A percentile compares a stretch with the other conserved stretches of the same genome.
These are phyloP conservation scores for Sthenelais limicola DNA, from an alignment of 2,888 invertebrate species.

Conservation along the genomic window DNA sequence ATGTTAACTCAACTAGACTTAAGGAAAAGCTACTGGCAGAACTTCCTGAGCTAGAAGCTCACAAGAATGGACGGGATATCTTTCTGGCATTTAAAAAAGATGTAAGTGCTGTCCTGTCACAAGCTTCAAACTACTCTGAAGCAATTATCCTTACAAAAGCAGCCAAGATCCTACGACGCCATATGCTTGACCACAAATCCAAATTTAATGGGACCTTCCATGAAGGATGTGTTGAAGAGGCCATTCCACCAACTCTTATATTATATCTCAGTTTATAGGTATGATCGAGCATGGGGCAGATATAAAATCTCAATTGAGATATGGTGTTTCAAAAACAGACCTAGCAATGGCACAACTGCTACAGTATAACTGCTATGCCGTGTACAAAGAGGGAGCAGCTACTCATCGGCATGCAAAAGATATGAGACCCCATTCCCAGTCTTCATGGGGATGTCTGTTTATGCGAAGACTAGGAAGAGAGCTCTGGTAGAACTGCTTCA, in stretches of 20 bases:
- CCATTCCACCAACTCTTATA: slow-evolving; percentile 45
- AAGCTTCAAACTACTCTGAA: slow-evolving; percentile 5
- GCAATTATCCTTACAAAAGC: slow-evolving; percentile 13
- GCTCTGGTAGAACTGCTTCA: slow-evolving; percentile 39
- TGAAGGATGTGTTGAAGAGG: slow-evolving; percentile 42
- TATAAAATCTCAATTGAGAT: slow-evolving; percentile 46
- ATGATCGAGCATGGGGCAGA: slow-evolving; percentile 46
- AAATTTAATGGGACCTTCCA: slow-evolving; percentile 44
- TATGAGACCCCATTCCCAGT: slow-evolving; percentile 47
- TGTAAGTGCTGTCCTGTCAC: slow-evolving; percentile 2
- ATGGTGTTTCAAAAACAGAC: slow-evolving; percentile 43
- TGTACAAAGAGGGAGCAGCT: slow-evolving; percentile 38
- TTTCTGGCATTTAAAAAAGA: slow-evolving; percentile 11
- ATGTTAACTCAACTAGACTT: slow-evolving; percentile 19
- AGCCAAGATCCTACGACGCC: too few relatives aligned
- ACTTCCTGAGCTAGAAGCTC: slow-evolving; percentile 6
- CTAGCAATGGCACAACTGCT: slow-evolving; percentile 47
- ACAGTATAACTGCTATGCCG: slow-evolving; percentile 45
- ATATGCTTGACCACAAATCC: slow-evolving; percentile 38
- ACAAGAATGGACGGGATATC: not conserved
- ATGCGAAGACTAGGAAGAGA: slow-evolving; percentile 52
- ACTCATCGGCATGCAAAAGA: slow-evolving; percentile 40
- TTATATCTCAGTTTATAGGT: slow-evolving; percentile 40
- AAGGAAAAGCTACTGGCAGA: slow-evolving; percentile 1
- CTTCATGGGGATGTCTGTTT: slow-evolving; percentile 49